Conservation (phyloP, 2,113 vertebrate genomes). For the Ginglymostoma cirratum region DNA sequence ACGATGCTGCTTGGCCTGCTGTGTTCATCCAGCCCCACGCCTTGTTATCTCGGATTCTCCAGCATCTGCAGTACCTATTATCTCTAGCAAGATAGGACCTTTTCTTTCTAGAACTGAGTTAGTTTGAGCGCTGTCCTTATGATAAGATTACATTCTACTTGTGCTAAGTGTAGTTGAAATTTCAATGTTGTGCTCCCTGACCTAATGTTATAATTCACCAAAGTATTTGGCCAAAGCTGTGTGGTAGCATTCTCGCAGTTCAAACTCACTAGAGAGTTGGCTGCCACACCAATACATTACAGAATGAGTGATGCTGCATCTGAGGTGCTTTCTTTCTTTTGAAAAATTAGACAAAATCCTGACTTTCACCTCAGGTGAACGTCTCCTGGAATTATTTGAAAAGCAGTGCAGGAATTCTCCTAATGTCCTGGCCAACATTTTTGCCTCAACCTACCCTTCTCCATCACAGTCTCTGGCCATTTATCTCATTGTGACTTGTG, state of each 20-base stretch:
- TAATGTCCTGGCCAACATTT: background rate
- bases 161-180: background rate
- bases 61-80: too few relatives aligned
- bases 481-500: background rate
- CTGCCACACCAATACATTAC: background rate
- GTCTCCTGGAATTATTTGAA: background rate
- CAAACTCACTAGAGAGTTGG: background rate
- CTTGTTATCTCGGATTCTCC: too few relatives aligned
- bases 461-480: background rate
- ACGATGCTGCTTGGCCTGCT: too few relatives aligned
- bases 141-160: background rate
- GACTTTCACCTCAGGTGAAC: background rate
- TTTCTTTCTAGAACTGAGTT: background rate
- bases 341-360: background rate
- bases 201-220: background rate
- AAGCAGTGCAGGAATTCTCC: background rate
- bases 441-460: background rate
- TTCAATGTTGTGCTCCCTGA: background rate
- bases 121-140: background rate
- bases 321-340: background rate
- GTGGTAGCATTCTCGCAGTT: background rate
- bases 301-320: background rate
- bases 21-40: too few relatives aligned
- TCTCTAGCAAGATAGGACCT: background rate
- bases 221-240: background rate